Evolutionary conservation across 2,797 vertebrate species (phyloP).

Genomic region (Coreius guichenoti): DNA sequence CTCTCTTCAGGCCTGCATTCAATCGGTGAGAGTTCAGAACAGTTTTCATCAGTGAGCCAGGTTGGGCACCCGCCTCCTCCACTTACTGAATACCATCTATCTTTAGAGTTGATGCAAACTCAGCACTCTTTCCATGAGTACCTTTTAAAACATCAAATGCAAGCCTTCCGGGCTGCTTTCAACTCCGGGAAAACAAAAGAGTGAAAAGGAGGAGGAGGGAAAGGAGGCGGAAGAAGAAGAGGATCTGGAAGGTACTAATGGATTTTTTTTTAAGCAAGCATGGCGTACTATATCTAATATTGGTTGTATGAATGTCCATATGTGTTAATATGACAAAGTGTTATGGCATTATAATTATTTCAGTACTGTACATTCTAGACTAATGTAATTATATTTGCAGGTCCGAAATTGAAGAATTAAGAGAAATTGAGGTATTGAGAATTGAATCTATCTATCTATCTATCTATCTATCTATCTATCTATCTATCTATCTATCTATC

Average conservation of each 20-base stretch:
- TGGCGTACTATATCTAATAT: background rate
- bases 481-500: background rate
- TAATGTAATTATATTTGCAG: background rate
- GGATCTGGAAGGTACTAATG: slow-evolving; percentile 31
- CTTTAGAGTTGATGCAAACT: slow-evolving; percentile 75
- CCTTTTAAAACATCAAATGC: slow-evolving; percentile 75
- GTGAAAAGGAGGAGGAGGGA: slow-evolving; percentile 42
- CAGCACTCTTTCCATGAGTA: slow-evolving; percentile 74
- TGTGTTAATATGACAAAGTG: background rate
- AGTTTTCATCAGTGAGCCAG: slow-evolving; percentile 54
- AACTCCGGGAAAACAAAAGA: slow-evolving; percentile 58
- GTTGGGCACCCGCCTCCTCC: slow-evolving; percentile 52
- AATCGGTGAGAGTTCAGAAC: slow-evolving; percentile 61
- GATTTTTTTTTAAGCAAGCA: slow-evolving; percentile 14
- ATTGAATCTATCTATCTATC: background rate
- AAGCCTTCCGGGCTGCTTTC: slow-evolving; percentile 68
- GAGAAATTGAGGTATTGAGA: background rate
- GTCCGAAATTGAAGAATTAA: background rate
- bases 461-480: background rate
- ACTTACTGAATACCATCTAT: slow-evolving; percentile 64
- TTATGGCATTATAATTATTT: background rate
- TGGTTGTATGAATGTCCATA: background rate
- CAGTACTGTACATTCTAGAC: background rate
- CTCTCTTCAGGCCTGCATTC: slow-evolving; percentile 68
- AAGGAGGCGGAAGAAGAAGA: slow-evolving; percentile 39